A percentile compares a stretch with the other conserved stretches of the same genome.
Conservation (phyloP, 1,140 invertebrate genomes). For the Eriocheir sinensis region DNA sequence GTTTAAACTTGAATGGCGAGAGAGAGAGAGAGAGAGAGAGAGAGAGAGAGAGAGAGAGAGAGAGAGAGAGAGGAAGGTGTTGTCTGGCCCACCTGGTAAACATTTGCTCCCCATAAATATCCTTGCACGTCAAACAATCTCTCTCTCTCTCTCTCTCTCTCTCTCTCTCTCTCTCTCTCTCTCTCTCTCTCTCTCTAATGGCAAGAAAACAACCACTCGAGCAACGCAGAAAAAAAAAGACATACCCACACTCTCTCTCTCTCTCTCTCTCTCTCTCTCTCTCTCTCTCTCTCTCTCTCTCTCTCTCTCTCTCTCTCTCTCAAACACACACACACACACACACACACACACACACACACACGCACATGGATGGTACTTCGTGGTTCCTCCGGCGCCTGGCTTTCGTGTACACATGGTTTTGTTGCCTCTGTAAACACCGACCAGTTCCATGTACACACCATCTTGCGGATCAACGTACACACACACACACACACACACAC, state of each 20-base stretch:
- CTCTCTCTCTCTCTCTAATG: no score
- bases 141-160: no score
- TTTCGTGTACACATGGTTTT: background rate
- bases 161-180: no score
- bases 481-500: background rate
- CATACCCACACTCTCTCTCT: no score
- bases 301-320: no score
- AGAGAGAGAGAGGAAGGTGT: background rate
- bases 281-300: no score
- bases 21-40: no score
- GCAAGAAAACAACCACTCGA: no score
- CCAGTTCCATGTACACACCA: slow-evolving; percentile 1
- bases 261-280: no score
- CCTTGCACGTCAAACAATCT: no score
- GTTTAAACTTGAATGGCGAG: background rate
- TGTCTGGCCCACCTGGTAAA: background rate
- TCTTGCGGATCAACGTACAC: slow-evolving; percentile 14
- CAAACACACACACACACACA: slow-evolving; percentile 54
- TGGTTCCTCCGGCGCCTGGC: background rate
- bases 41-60: background rate
- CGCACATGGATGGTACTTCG: background rate
- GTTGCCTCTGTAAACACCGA: background rate
- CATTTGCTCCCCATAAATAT: no score
- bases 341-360: slow-evolving; percentile 54
- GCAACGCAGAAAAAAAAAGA: no score